Evolutionary conservation across 2,113 vertebrate species (phyloP).

Genomic region (Dolichotis patagonum): DNA sequence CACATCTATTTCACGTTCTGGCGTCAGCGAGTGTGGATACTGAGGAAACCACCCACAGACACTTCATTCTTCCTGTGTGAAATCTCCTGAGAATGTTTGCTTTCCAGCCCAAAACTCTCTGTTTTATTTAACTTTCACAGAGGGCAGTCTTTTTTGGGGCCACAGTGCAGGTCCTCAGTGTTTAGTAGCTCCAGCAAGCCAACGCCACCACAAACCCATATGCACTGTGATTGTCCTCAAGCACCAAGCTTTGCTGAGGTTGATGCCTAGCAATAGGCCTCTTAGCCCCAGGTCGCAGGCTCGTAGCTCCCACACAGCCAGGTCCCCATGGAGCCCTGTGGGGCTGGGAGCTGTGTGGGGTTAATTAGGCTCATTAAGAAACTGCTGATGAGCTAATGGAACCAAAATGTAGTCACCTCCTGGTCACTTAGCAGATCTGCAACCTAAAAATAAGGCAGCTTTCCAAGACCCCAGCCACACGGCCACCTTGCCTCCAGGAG

Average conservation of each 20-base stretch:
- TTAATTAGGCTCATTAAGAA: constrained; percentile 70
- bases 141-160: not conserved
- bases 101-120: not conserved
- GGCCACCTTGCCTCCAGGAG: not conserved
- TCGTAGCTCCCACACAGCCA: not conserved
- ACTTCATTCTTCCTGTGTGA: constrained; percentile 2
- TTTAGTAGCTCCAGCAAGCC: not conserved
- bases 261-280: not conserved
- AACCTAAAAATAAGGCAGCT: constrained; percentile 62
- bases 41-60: constrained; percentile 33
- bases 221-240: not conserved
- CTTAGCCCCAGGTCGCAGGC: not conserved
- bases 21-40: not conserved
- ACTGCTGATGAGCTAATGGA: constrained; percentile 52
- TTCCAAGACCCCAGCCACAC: not conserved
- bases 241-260: not conserved
- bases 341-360: constrained; percentile 22
- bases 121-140: not conserved
- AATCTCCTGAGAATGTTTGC: not conserved
- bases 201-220: not conserved
- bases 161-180: not conserved
- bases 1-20: constrained; percentile 45
- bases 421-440: constrained; percentile 50
- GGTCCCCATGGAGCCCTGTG: not conserved
- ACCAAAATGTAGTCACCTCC: constrained; percentile 64